Evolutionary conservation across 2,888 invertebrate genomes (phyloP).

Genomic region (Ptychoptera albimana): DNA sequence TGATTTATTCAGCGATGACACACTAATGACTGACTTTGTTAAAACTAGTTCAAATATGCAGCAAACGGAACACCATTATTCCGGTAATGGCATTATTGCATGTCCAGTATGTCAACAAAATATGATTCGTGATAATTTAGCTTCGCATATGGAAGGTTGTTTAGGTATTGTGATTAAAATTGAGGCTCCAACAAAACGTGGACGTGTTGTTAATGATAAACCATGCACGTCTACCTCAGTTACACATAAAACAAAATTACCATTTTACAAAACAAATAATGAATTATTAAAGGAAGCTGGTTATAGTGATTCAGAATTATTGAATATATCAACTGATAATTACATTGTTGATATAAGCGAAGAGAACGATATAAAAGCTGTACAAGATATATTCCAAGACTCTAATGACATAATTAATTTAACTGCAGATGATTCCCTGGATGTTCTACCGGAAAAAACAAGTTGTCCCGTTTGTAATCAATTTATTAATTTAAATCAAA

Average conservation of each 20-base stretch:
- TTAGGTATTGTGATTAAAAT: conserved; percentile 20
- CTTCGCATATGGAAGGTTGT: conserved; percentile 27
- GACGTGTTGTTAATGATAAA: not conserved
- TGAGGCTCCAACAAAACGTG: conserved; percentile 7
- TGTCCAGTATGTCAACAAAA: conserved; percentile 27
- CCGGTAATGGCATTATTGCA: conserved; percentile 21
- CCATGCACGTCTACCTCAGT: conserved; percentile 3
- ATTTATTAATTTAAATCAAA: not conserved
- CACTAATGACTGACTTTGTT: conserved; percentile 22
- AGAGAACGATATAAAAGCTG: no score
- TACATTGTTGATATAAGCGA: not conserved
- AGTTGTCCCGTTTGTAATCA: conserved; percentile 3
- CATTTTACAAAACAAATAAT: conserved; percentile 4
- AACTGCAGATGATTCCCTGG: no score
- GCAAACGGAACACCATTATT: conserved; percentile 11
- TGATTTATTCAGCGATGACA: conserved; percentile 25
- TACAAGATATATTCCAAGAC: not conserved
- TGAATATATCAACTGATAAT: not conserved
- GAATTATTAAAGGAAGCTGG: conserved; percentile 18
- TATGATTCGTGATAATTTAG: conserved; percentile 20
- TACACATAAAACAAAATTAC: not conserved
- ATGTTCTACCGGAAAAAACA: not conserved
- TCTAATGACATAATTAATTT: not conserved
- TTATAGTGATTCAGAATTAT: conserved; percentile 16
- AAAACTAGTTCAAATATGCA: conserved; percentile 18